Evolutionary conservation across 1,140 invertebrate genomes (phyloP), one percentile per base, ranked within the genome.

Genomic region (Stegodyphus dumicola): DNA sequence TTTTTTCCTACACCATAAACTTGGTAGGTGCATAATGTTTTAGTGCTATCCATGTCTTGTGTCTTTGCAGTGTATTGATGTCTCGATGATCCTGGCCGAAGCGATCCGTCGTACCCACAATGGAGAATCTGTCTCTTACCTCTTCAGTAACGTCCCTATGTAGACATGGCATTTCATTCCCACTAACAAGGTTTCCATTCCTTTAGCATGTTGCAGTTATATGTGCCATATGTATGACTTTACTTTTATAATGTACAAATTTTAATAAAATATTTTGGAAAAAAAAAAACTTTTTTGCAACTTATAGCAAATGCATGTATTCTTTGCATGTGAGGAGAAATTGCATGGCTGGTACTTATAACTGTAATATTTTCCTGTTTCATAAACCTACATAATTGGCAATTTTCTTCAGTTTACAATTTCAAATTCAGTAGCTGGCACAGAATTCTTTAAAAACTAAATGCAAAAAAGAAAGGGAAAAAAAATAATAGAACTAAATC

Each of bases 21-120:
- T 60, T 60, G 56, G 56, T 60, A 15, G 56, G 56, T 60, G 15
- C 56, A 60, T 60, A 60, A 60, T 60, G 56, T 75, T 75, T 65
- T 65, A 56, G 13, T 77, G 56, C 75, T 77, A 78, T 86, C 84
- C 75, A 48, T 48, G 33, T 70, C 76, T 86, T 86, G 74, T 87
- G 80, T 87, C 76, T 87, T 94, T 95, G 86, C 92, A 99, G 96
- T 96, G 95, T 88, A 98, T 99, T 90, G 97, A 99, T 91, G 96
- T 99, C 54, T 98, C 97, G 6, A 97, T 98, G 94, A 99, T 99
- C 94, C 95, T 99, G 89, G 97, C 97, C 49, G 98, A 99, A 91
- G 97, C 97, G 64, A 96, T 99, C 66, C 93, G 98, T 89, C 93
- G 98, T 89, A 99, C 97, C 87, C 97, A 99, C 91, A 99, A 99